Percentiles rank a stretch among this genome's conserved stretches.
Evolutionary conservation across 1,140 invertebrate species (phyloP).

Genomic region (Cheumatopsyche charites): DNA sequence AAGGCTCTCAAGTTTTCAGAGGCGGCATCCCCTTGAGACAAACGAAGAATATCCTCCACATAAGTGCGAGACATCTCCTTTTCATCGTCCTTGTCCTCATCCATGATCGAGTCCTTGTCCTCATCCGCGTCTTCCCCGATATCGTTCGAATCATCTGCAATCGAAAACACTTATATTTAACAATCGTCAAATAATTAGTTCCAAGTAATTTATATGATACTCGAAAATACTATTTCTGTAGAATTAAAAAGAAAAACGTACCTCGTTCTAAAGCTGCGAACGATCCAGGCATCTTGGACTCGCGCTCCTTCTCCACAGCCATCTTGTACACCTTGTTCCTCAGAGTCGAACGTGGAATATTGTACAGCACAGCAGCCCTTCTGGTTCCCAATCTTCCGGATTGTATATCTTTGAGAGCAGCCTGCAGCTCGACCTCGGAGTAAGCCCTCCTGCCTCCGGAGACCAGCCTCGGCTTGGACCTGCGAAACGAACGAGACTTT

Average conservation of each 20-base stretch:
- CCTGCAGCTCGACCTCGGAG: constrained; percentile 89
- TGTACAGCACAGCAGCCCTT: constrained; percentile 91
- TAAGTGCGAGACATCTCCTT: constrained; percentile 66
- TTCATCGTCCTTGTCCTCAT: constrained; percentile 70
- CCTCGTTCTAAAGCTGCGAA: constrained; percentile 48
- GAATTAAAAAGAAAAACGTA: constrained; percentile 45
- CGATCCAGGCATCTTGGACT: constrained; percentile 58
- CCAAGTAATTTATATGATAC: background rate
- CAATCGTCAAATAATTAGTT: background rate
- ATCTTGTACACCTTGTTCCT: constrained; percentile 94
- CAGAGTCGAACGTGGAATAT: constrained; percentile 92
- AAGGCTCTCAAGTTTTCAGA: constrained; percentile 65
- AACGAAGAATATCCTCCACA: constrained; percentile 66
- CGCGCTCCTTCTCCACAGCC: constrained; percentile 72
- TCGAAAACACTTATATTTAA: constrained; percentile 17
- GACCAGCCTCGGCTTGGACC: constrained; percentile 61
- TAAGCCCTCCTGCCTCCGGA: constrained; percentile 74
- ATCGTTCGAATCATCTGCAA: constrained; percentile 47
- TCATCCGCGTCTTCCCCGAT: constrained; percentile 56
- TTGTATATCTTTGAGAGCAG: constrained; percentile 89
- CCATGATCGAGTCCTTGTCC: constrained; percentile 69
- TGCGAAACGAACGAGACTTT: constrained; percentile 9
- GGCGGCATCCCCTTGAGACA: constrained; percentile 59
- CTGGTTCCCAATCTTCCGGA: constrained; percentile 90
- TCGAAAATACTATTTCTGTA: too few species aligned